Base-by-base conservation (phyloP, 2,888 invertebrate genomes). In the Idaea straminata region DNA sequence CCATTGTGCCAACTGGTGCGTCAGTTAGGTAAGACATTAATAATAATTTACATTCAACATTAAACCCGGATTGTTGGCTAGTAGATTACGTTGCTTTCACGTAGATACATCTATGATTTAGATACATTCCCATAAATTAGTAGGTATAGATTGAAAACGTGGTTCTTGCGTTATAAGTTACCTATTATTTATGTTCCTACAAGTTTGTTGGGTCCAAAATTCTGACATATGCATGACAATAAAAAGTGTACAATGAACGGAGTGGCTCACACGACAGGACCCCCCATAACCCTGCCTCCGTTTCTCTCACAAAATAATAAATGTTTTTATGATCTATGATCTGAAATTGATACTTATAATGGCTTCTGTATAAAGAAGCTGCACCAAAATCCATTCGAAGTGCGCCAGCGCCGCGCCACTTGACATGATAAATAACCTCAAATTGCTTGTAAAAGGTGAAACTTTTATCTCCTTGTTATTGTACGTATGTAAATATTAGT, bases 321-420 rank as follows among this genome's bases (percentile, higher is more conserved):
- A 91, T 85, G 89, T 84, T 80, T 89, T 89, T 91, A 91, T 92
- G 92, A 92, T 92, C 91, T 92, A 92, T 91, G 92, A 92, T 91
- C 86, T 89, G 92, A 91, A 92, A 92, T 87, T 89, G 92, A 92
- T 92, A 92, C 92, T 91, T 90, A 88, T 91, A 89, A 91, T 92
- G 87, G 92, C 92, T 92, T 91, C 92, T 89, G 92, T 92, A 88
- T 90, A 89, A 87, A 88, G 88, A 87, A 89, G 89, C 87, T 88
- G 85, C 82, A 86, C 85, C 85, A 83, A 85, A 88, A 85, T 79
- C 82, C 81, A 79, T 81, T 79, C 79, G 80, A 81, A 71, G 78
- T 78, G 80, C 81, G 79, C 75, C 75, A 73, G 77, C 75, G 75
- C 75, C 72, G 74, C 77, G 74, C 71, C 76, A 74, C 77, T 76